Conservation (phyloP, 2,888 invertebrate genomes). For the Ophonus ardosiacus region DNA sequence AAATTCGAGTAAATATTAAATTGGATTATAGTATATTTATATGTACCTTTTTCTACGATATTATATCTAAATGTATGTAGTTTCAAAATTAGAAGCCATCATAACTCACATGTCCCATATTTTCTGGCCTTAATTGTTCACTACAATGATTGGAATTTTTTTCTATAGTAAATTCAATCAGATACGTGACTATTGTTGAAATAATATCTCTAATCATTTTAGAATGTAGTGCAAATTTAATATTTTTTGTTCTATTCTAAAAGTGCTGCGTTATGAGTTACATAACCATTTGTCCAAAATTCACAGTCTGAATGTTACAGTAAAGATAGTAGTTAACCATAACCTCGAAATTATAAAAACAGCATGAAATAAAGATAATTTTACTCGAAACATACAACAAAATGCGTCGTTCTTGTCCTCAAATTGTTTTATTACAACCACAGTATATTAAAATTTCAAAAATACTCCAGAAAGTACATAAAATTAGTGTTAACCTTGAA, state of each 20-base stretch:
- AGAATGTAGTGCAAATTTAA: neutral
- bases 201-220: neutral
- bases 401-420: constrained; percentile 26
- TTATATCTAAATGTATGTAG: no score
- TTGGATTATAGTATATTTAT: no score
- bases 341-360: constrained; percentile 35
- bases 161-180: no score
- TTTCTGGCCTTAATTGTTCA: no score
- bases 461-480: constrained; percentile 3
- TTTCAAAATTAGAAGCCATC: no score
- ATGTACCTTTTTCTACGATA: no score
- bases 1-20: no score
- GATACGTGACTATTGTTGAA: no score
- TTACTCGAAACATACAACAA: constrained; percentile 8
- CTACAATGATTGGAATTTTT: no score
- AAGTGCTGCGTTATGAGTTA: neutral
- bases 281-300: constrained; percentile 2
- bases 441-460: constrained; percentile 5
- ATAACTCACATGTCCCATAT: no score
- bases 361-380: constrained; percentile 30
- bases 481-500: constrained; percentile 39
- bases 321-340: neutral
- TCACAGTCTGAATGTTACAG: neutral
- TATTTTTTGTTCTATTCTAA: no score
- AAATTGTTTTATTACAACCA: constrained; percentile 11